phyloP scores from a whole-genome alignment of 2,888 invertebrate genomes.

The Ceramica pisi region DNA sequence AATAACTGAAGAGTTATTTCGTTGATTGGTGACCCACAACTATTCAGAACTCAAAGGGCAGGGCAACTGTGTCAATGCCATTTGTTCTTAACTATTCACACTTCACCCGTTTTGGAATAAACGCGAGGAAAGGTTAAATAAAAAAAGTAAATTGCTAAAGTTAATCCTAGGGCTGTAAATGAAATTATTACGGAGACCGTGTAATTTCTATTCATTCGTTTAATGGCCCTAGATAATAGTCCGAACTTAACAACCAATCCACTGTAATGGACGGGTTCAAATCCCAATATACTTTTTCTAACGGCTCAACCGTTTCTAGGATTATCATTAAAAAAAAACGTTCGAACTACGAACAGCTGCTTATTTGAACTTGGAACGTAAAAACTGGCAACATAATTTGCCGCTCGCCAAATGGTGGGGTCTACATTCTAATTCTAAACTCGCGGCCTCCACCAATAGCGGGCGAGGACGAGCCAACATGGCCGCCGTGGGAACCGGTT shows the following conservation, averaged over 20 bases:
- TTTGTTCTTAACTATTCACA: conserved; percentile 45
- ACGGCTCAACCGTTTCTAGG: conserved; percentile 64
- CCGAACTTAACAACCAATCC: conserved; percentile 53
- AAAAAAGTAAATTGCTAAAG: conserved; percentile 49
- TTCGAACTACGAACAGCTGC: conserved; percentile 79
- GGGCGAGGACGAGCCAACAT: conserved; percentile 89
- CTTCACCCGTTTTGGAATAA: conserved; percentile 50
- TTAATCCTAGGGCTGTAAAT: conserved; percentile 32
- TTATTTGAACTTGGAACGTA: conserved; percentile 85
- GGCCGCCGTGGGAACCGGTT: conserved; percentile 91
- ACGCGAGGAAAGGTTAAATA: conserved; percentile 48
- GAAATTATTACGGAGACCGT: conserved; percentile 43
- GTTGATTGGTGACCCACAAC: conserved; percentile 38
- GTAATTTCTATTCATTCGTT: conserved; percentile 43
- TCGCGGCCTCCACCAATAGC: conserved; percentile 89
- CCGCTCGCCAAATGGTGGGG: conserved; percentile 90
- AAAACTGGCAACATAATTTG: conserved; percentile 87
- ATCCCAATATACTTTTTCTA: conserved; percentile 68
- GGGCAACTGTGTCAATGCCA: conserved; percentile 62
- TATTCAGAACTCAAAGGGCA: conserved; percentile 61
- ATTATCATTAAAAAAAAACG: conserved; percentile 66
- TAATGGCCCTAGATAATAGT: conserved; percentile 52
- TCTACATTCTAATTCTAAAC: conserved; percentile 91
- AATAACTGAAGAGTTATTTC: conserved; percentile 43
- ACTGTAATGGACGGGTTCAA: conserved; percentile 66